Percentiles rank a stretch among this genome's conserved stretches.
Evolutionary conservation across 2,113 vertebrate species (phyloP).

Genomic region (Coptodon rendalli): DNA sequence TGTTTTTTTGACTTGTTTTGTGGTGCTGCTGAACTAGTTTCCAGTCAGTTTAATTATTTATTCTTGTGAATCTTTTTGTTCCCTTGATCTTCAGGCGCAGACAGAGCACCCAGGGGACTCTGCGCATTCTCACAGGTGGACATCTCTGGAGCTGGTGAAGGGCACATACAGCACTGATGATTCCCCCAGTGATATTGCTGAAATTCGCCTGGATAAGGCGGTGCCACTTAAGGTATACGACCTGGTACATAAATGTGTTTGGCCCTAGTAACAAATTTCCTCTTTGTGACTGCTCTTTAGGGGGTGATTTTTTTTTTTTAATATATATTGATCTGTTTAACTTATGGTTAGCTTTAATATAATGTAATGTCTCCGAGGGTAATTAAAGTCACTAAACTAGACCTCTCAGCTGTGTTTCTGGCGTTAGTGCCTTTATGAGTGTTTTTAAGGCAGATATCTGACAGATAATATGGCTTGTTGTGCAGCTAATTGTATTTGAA

Average conservation of each 20-base stretch:
- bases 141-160: slow-evolving; percentile 94
- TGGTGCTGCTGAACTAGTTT: not conserved
- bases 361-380: not conserved
- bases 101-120: slow-evolving; percentile 94
- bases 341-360: not conserved
- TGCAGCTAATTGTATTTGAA: not conserved
- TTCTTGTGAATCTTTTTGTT: not conserved
- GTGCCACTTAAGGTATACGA: slow-evolving; percentile 86
- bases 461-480: not conserved
- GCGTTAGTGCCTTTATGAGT: not conserved
- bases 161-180: slow-evolving; percentile 98
- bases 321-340: not conserved
- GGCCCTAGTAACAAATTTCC: not conserved
- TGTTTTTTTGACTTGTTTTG: not conserved
- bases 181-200: slow-evolving; percentile 93
- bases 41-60: not conserved
- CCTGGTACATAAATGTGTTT: not conserved
- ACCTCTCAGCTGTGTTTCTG: not conserved
- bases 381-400: not conserved
- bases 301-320: not conserved
- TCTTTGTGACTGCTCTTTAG: not conserved
- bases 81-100: slow-evolving; percentile 66
- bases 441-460: not conserved
- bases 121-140: slow-evolving; percentile 95
- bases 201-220: slow-evolving; percentile 95